Conservation (phyloP, 2,888 invertebrate genomes). For the Cyrtodaria siliqua region DNA sequence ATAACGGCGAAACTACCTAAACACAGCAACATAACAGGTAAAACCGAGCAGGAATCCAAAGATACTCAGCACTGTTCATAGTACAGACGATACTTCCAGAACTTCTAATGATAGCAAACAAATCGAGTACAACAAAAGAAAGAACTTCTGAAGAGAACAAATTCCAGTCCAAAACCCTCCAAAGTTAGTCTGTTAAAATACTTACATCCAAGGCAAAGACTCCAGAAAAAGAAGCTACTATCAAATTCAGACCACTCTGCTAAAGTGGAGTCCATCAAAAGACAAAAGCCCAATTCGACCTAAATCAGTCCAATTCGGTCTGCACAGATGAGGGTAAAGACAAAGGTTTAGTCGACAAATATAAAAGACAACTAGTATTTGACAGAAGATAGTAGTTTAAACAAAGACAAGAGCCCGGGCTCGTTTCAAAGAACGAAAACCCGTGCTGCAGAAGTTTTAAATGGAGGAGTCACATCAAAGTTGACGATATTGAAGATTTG, state of each 20-base stretch:
- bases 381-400: conserved; percentile 5
- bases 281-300: conserved; percentile 4
- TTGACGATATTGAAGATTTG: conserved; percentile 65
- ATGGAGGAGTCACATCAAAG: conserved; percentile 62
- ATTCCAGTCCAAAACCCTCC: conserved; percentile 48
- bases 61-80: not conserved
- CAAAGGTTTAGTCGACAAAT: not conserved
- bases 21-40: too few species aligned
- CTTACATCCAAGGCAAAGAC: conserved; percentile 20
- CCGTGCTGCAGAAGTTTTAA: conserved; percentile 56
- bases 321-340: conserved; percentile 7
- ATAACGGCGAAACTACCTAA: too few species aligned
- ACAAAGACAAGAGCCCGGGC: conserved; percentile 2
- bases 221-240: conserved; percentile 29
- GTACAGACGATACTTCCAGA: conserved; percentile 2
- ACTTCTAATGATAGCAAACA: not conserved
- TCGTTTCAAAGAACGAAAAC: conserved; percentile 57
- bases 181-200: conserved; percentile 40
- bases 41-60: conserved; percentile 1
- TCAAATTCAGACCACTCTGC: conserved; percentile 20
- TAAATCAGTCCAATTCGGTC: not conserved
- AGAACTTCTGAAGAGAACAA: conserved; percentile 28
- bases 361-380: not conserved
- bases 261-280: conserved; percentile 23
- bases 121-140: conserved; percentile 5